Base-by-base conservation (phyloP, 2,888 invertebrate species). In the Hydropsyche betteni region DNA sequence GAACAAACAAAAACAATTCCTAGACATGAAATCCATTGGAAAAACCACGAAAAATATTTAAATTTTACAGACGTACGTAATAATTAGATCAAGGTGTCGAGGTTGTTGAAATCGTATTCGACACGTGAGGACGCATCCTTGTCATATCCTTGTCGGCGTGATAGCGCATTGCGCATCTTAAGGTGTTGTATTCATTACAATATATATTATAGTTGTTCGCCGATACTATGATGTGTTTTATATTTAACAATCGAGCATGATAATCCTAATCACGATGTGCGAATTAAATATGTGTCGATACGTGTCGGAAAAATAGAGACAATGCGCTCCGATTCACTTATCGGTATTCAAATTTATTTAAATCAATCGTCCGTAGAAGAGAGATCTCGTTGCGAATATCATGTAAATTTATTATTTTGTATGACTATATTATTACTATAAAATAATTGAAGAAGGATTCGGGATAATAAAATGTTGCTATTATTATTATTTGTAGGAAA, bases 111-210 rank as follows among this genome's bases (percentile, higher is more conserved):
- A 44, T 44, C 6, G 16, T 16, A 24, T 8, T 24, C 24, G 58
- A 58, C 58, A 24, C 70, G 5, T 70, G 70, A 70, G 70, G 70
- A 70, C 70, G 53, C 33, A 70, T 70, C 70, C 70, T 70, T 70
- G 70, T 52, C 70, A 33, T 12, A 70, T 16, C 58, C 58, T 58
- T 58, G 58, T 24, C 44, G 44, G 44, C 10, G 44, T 44, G 6
- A 10, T 44, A 8, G 24, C 58, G 58, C 58, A 24, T 24, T 24
- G 14, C 24, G 58, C 58, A 58, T 58, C 58, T 58, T 58, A 58
- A 58, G 12, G 24, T 14, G n/a, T 16, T 24, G 58, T 44, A 44
- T 44, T 44, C 44, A 44, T 44, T 44, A 44, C 44, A 24, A 24
- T 24, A 24, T 24, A 24, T 24, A 24, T 24, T 24, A 24, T 24